Evolutionary conservation across 2,113 vertebrate species (phyloP).

Genomic region (Leucosticte australis): DNA sequence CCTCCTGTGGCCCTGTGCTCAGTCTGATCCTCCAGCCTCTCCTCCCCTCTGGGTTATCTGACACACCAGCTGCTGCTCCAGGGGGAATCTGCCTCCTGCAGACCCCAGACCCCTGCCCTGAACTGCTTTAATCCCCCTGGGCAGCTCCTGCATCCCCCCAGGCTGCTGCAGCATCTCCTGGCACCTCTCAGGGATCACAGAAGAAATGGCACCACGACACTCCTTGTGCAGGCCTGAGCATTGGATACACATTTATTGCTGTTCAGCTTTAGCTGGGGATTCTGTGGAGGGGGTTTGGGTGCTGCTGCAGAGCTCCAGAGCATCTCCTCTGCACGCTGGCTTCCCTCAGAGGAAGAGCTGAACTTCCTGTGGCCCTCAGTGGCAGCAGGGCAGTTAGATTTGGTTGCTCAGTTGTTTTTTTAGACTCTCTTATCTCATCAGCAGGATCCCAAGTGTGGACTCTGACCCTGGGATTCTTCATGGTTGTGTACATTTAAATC

Average conservation of each 20-base stretch:
- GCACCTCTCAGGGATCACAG: background rate
- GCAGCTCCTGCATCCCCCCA: background rate
- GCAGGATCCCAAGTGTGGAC: background rate
- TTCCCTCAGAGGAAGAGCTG: background rate
- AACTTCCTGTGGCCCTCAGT: background rate
- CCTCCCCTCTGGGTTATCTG: background rate
- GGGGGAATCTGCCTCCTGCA: background rate
- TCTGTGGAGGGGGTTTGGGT: background rate
- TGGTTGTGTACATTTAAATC: background rate
- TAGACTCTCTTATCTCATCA: background rate
- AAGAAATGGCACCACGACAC: background rate
- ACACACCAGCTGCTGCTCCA: background rate
- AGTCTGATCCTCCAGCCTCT: background rate
- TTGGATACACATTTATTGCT: background rate
- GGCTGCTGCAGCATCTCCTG: background rate
- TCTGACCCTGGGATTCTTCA: background rate
- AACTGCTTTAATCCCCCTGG: background rate
- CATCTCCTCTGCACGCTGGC: background rate
- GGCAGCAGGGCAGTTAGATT: background rate
- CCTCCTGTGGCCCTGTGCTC: background rate
- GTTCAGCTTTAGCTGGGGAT: background rate
- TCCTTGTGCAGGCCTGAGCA: background rate
- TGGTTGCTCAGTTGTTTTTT: background rate
- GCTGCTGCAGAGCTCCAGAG: background rate
- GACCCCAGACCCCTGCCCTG: background rate